Evolutionary conservation across 2,113 vertebrate species (phyloP), one percentile per base, ranked within the genome.

Genomic region (Copsychus sechellarum): DNA sequence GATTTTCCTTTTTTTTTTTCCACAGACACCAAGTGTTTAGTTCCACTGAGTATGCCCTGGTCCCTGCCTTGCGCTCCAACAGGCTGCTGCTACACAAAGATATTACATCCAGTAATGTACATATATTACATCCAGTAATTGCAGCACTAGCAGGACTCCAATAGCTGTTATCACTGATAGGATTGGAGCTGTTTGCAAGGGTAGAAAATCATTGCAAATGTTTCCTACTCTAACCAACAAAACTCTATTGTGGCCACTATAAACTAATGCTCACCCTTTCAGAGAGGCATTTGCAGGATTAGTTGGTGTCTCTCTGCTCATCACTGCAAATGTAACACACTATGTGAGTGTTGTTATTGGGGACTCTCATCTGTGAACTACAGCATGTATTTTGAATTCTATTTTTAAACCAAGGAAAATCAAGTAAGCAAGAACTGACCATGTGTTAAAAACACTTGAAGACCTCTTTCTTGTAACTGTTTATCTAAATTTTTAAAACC

Each of bases 401-500:
- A 96, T 96, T 97, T 97, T 97, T 96, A 97, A 97, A 97, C 93
- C 85, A 86, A 87, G 91, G 89, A 81, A 92, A 97, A 97, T 92
- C 95, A 96, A 98, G 96, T 93, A 97, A 98, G 97, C 93, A 97
- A 97, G 96, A 97, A 89, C 60, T 95, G 94, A 93, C 97, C 97
- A 97, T 97, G 97, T 98, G 97, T 97, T 98, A 98, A 97, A 98
- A 97, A 97, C 97, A 97, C 98, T 98, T 97, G 97, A 97, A 97
- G 88, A 91, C 88, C 95, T 97, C 97, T 97, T 96, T 97, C 97
- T 97, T 96, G 86, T 96, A 97, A 96, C 96, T 97, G 97, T 98
- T 98, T 97, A 97, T 97, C 98, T 97, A 97, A 90, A 96, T 98
- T 98, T 98, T 97, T 60, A 97, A 98, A 97, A 96, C 96, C 90